These are phyloP conservation scores for Nomada flava DNA, from an alignment of 2,888 invertebrate genomes.

Conservation along the genomic window DNA sequence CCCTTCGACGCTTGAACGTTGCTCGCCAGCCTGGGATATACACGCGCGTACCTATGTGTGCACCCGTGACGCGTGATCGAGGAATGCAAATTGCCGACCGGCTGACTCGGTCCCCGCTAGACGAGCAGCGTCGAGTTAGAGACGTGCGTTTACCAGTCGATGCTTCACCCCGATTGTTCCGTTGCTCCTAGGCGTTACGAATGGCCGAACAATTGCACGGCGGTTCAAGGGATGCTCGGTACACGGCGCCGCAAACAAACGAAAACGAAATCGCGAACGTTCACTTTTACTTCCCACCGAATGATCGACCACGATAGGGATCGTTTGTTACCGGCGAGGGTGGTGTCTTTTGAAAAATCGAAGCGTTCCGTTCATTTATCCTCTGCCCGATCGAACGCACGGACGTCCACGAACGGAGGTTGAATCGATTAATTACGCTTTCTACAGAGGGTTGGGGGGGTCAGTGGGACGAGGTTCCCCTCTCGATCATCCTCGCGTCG, in stretches of 20 bases:
- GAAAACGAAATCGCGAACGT: neutral
- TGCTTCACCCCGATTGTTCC: neutral
- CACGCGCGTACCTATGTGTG: neutral
- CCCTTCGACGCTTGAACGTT: neutral
- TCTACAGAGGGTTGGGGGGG: slow-evolving; percentile 11
- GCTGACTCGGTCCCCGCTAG: neutral
- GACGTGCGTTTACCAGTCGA: slow-evolving; percentile 6
- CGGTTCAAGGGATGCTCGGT: no score
- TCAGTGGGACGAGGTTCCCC: slow-evolving; percentile 40
- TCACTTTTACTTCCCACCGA: slow-evolving; percentile 14
- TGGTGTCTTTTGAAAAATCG: slow-evolving; percentile 34
- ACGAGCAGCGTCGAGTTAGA: neutral
- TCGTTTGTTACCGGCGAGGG: slow-evolving; percentile 33
- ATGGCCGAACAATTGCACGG: no score
- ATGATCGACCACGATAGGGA: slow-evolving; percentile 33
- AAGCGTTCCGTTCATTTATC: slow-evolving; percentile 53
- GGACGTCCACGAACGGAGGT: slow-evolving; percentile 50
- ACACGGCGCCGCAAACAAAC: neutral
- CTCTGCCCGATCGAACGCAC: slow-evolving; percentile 32
- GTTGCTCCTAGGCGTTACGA: slow-evolving; percentile 13
- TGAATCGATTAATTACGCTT: slow-evolving; percentile 70
- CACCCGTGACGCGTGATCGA: neutral
- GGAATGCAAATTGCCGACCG: slow-evolving; percentile 12
- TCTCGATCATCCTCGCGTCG: slow-evolving; percentile 67
- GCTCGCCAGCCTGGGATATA: neutral